A percentile compares a stretch with the other conserved stretches of the same genome.
Evolutionary conservation across 2,888 invertebrate genomes (phyloP).

Genomic region (Calliopum simillimum): DNA sequence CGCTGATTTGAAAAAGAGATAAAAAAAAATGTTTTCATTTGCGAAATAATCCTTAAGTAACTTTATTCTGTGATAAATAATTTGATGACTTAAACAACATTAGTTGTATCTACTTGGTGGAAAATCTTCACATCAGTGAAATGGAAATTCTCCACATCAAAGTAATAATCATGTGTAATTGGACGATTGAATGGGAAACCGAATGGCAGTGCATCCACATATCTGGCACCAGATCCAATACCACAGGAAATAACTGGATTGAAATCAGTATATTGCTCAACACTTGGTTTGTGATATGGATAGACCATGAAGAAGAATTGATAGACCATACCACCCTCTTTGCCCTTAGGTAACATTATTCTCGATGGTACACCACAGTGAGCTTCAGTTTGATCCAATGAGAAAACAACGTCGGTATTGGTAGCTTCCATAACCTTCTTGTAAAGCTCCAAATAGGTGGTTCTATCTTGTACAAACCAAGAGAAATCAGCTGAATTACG

Average conservation of each 20-base stretch:
- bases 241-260: slow-evolving; percentile 70
- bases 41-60: no score
- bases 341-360: slow-evolving; percentile 75
- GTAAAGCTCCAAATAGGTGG: slow-evolving; percentile 66
- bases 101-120: slow-evolving; percentile 71
- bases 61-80: no score
- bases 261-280: slow-evolving; percentile 68
- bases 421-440: slow-evolving; percentile 69
- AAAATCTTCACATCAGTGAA: slow-evolving; percentile 75
- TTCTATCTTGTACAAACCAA: slow-evolving; percentile 75
- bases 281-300: slow-evolving; percentile 68
- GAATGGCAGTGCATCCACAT: slow-evolving; percentile 69
- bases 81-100: slow-evolving; percentile 54
- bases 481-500: slow-evolving; percentile 75
- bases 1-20: no score
- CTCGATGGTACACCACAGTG: slow-evolving; percentile 74
- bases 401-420: slow-evolving; percentile 67
- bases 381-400: slow-evolving; percentile 68
- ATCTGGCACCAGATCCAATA: slow-evolving; percentile 68
- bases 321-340: slow-evolving; percentile 73
- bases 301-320: slow-evolving; percentile 73
- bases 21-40: no score
- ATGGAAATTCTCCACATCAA: slow-evolving; percentile 76
- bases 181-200: slow-evolving; percentile 82
- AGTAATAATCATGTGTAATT: slow-evolving; percentile 71